phyloP scores from a whole-genome alignment of 23 tunicate species.

The Aplidium turbinatum region DNA sequence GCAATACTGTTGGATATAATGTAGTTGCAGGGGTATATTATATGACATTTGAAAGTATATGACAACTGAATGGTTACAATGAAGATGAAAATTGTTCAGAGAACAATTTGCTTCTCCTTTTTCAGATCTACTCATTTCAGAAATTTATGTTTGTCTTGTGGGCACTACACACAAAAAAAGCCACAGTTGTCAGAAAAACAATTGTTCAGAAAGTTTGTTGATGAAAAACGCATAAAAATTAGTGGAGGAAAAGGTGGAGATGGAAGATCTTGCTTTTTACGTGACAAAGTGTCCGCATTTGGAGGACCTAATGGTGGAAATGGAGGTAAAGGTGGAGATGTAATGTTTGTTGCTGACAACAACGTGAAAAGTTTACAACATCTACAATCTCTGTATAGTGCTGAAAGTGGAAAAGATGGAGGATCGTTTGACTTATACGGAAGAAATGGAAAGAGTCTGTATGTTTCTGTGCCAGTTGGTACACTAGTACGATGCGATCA shows the following conservation, averaged over 20 bases:
- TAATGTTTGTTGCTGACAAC: slow-evolving; percentile 56
- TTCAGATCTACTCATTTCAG: too few relatives aligned
- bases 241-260: slow-evolving; percentile 83
- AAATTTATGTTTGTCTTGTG: too few relatives aligned
- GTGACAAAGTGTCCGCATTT: slow-evolving; percentile 60
- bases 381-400: slow-evolving; percentile 29
- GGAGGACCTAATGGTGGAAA: slow-evolving; percentile 92
- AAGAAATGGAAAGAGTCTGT: slow-evolving; percentile 43
- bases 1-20: too few relatives aligned
- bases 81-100: too few relatives aligned
- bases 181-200: slow-evolving; percentile 33
- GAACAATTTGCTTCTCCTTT: too few relatives aligned
- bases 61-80: too few relatives aligned
- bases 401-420: slow-evolving; percentile 71
- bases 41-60: too few relatives aligned
- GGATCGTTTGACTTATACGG: slow-evolving; percentile 46
- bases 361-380: slow-evolving; percentile 54
- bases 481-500: slow-evolving; percentile 50
- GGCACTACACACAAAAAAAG: too few relatives aligned
- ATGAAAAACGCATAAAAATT: slow-evolving; percentile 51
- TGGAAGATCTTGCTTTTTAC: slow-evolving; percentile 70
- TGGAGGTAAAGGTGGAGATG: slow-evolving; percentile 93
- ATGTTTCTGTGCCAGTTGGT: slow-evolving; percentile 77
- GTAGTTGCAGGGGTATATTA: too few relatives aligned
- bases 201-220: slow-evolving; percentile 66